Evolutionary conservation across 2,888 invertebrate genomes (phyloP).

Genomic region (Drosophila merina): DNA sequence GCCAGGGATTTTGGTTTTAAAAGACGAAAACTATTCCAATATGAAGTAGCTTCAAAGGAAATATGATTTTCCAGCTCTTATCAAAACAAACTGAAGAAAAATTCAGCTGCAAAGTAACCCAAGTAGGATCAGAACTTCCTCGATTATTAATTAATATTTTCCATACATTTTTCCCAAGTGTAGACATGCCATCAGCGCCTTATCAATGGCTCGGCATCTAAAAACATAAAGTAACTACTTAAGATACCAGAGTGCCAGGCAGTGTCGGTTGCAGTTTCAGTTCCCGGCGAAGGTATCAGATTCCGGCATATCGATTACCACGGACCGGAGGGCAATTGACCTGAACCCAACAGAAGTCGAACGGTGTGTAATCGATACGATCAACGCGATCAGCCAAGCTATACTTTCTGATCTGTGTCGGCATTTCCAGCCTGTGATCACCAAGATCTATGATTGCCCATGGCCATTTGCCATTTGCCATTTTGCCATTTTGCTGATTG

Average conservation of each 20-base stretch:
- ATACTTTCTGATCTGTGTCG: conserved; percentile 18
- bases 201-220: conserved; percentile 74
- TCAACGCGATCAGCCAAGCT: conserved; percentile 26
- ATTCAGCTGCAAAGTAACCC: too few species aligned
- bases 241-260: conserved; percentile 64
- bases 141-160: background rate
- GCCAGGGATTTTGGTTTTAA: background rate
- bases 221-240: conserved; percentile 74
- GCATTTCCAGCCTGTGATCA: conserved; percentile 57
- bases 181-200: conserved; percentile 40
- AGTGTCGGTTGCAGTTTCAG: conserved; percentile 45
- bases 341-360: conserved; percentile 74
- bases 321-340: conserved; percentile 66
- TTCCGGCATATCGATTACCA: conserved; percentile 70
- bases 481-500: conserved; percentile 17
- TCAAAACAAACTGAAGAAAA: too few species aligned
- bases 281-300: conserved; percentile 46
- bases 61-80: too few species aligned
- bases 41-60: too few species aligned
- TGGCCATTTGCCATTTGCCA: conserved; percentile 50
- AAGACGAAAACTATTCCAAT: too few species aligned
- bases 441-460: conserved; percentile 47
- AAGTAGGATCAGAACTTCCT: too few species aligned
- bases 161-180: background rate
- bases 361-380: conserved; percentile 80